Evolutionary conservation across 2,797 vertebrate species (phyloP).

Genomic region (Micropoecilia bifurca): DNA sequence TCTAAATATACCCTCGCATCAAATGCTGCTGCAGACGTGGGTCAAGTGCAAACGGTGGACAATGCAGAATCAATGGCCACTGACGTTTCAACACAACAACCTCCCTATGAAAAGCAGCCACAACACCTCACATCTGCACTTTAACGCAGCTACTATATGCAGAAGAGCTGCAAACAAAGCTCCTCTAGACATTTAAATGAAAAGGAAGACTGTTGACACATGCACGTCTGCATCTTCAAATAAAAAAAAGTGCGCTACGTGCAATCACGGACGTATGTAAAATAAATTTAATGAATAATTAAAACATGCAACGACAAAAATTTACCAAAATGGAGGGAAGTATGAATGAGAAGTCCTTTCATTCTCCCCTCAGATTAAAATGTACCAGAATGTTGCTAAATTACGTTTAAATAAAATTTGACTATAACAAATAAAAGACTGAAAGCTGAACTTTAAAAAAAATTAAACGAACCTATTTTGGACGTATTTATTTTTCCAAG

Average conservation of each 20-base stretch:
- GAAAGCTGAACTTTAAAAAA: neutral
- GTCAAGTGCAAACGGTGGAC: constrained; percentile 34
- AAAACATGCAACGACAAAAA: neutral
- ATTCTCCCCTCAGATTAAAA: neutral
- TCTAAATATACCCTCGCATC: constrained; percentile 53
- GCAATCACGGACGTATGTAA: neutral
- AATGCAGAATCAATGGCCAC: constrained; percentile 31
- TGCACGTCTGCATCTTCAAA: no score
- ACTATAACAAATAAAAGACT: neutral
- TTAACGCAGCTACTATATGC: neutral
- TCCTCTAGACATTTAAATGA: constrained; percentile 15
- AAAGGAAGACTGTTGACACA: neutral
- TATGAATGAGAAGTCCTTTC: neutral
- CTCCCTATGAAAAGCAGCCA: constrained; percentile 28
- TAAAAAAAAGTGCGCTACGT: neutral
- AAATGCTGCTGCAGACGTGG: constrained; percentile 45
- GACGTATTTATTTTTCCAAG: constrained; percentile 1
- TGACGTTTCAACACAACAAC: constrained; percentile 23
- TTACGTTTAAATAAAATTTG: neutral
- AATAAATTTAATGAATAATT: neutral
- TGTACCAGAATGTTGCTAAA: neutral
- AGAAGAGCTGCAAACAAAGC: constrained; percentile 16
- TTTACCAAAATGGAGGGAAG: neutral
- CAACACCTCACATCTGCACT: constrained; percentile 17
- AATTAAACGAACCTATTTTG: neutral